Base-by-base conservation (phyloP, 1,140 invertebrate genomes). In the Bombus vancouverensis region DNA sequence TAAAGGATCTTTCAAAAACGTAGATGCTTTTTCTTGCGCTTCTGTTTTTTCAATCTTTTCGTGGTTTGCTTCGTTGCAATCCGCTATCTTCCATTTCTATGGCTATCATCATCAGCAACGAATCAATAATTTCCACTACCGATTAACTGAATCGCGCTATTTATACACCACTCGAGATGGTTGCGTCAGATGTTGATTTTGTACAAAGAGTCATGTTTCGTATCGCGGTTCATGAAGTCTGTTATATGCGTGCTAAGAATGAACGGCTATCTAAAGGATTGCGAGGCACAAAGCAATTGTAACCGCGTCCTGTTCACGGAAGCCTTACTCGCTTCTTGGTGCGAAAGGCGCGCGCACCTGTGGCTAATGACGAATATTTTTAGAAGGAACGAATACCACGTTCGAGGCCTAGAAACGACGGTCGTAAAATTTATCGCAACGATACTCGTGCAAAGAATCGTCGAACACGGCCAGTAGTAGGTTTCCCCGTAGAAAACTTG, bases 351-450 rank as follows among this genome's bases (percentile, higher is more conserved):
- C 37, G 66, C 28, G 18, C 81, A 75, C 72, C 72, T 83, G 57
- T 44, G 28, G 9, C 59, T 68, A 68, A 76, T 34, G 42, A 76
- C 72, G 59, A 75, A 47, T 76, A 68, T 68, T 83, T 83, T 71
- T 73, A 59, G 37, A 73, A n/a, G 37, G 18, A 34, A 71, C 37
- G 18, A n/a, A 22, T 8, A 22, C 6, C 47, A 2, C 65, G 42
- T 53, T 39, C 47, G 3, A 8, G 15, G n/a, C 22, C 4, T 15
- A 10, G 28, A 68, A 44, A 79, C 77, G 12, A 28, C 15, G 8
- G 42, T 57, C 66, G 32, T 70, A 70, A 80, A 70, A 6, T 80
- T 71, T n/a, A 80, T 80, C 78, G 25, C 32, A 53, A 53, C 47
- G 47, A 53, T 53, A 53, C 28, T n/a, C 6, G 1, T 39, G 57